Base-by-base conservation (phyloP, 1,140 invertebrate genomes). In the Drosophila murphyi region DNA sequence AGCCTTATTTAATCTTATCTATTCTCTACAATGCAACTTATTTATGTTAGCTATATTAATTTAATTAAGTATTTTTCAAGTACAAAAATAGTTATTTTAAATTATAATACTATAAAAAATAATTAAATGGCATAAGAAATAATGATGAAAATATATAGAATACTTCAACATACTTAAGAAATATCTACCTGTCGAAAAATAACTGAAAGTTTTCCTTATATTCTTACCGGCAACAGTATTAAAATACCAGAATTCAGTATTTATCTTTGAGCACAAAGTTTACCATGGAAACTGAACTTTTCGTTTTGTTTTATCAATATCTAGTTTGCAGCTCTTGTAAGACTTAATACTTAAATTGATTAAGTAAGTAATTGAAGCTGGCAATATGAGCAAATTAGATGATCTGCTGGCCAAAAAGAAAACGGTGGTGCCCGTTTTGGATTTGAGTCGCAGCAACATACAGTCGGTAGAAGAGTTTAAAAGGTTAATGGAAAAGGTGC, bases 391-490 rank as follows among this genome's bases (percentile, higher is more conserved):
- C 43, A 95, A 96, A 92, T 91, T 98, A 72, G 97, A 98, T 68
- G 97, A 98, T 93, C 91, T 96, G 29, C 94, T 97, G 81, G 94
- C 95, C 67, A 94, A 95, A 41, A 97, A 97, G 91, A 97, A 97
- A 92, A 96, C 97, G 88, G 95, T 95, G 55, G 95, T 96, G 41
- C 95, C 96, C 56, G 96, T 97, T 70, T 93, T 98, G 3, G 97
- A 98, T 93, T 94, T 98, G 60, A 97, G 96, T 56, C 96, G 96
- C 92, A 94, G 95, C n/a, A 95, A 95, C 3, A 95, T 94, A 43
- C 96, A 95, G 73, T 95, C 95, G 12, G 95, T 95, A 72, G 97
- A 97, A 82, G 97, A 98, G 87, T 97, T 97, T 78, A 95, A 96
- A 75, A 95, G 95, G 59, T 94, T 97, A 29, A 94, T 97, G 79